Base-by-base conservation (phyloP, 2,113 vertebrate species). In the Ameiurus melas region DNA sequence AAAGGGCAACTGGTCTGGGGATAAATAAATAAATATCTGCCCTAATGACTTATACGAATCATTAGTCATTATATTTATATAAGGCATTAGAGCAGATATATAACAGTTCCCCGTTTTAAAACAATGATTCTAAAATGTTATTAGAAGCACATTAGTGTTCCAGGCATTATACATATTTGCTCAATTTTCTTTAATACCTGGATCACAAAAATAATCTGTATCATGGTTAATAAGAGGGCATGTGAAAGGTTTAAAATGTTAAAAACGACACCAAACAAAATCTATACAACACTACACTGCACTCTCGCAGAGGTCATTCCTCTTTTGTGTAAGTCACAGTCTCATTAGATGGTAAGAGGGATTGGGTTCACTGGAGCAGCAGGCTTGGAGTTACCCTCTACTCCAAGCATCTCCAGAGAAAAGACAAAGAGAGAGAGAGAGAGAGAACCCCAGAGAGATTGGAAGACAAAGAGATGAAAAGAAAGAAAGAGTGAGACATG, bases 311-410 rank as follows among this genome's bases (percentile, higher is more conserved):
- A 55, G 51, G 47, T 87, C 53, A 78, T 30, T 53, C 68, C 53
- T 58, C 53, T 58, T 64, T 80, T 80, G 77, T 36, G 62, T 57
- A 58, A 64, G 70, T 75, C 55, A 62, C 78, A 64, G 53, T 82
- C 66, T 89, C 79, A 83, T 60, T 87, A 81, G 85, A 80, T 43
- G 20, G 30, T 55, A 87, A 70, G 62, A 70, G 78, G 78, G 62
- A 68, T 82, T 68, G 39, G 43, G 78, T 81, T 70, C 86, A 20
- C 20, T 87, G 86, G 30, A 87, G 86, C 86, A 87, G 78, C 62
- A 55, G 55, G 53, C 27, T 55, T 43, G n/a, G 47, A 73, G 58
- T 75, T 60, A 78, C 58, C 30, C 64, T 58, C 33, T 53, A 68
- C 77, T 57, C 43, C 47, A 4, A 86, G n/a, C 17, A 66, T 66